Conservation (phyloP, 2,797 vertebrate genomes). For the Galagoides demidoff region DNA sequence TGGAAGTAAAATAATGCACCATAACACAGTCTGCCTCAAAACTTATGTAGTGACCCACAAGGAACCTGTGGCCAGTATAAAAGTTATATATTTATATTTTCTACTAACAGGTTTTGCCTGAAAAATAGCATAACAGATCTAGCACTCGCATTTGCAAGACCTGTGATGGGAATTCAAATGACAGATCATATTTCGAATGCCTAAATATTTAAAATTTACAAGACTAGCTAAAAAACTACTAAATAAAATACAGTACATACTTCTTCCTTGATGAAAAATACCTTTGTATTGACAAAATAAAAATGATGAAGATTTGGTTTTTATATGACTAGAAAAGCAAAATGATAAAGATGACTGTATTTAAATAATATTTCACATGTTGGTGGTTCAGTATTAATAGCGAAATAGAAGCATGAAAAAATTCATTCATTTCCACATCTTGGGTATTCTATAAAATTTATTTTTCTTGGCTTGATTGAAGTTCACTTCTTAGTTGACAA, state of each 20-base stretch:
- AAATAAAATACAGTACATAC: neutral
- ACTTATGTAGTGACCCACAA: too few relatives aligned
- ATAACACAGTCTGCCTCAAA: too few relatives aligned
- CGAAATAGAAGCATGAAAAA: neutral
- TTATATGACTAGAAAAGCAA: neutral
- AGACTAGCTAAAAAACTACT: neutral
- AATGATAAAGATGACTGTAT: neutral
- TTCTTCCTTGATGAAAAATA: neutral
- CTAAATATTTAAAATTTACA: neutral
- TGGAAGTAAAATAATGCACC: too few relatives aligned
- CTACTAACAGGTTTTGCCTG: neutral
- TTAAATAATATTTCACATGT: neutral
- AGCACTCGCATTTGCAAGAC: neutral
- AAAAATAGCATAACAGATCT: neutral
- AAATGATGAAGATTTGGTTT: neutral
- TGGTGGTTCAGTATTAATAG: neutral
- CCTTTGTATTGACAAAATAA: neutral
- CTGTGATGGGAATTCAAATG: neutral
- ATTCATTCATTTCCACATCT: neutral
- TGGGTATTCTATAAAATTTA: neutral
- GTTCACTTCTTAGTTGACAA: neutral
- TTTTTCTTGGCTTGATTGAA: neutral
- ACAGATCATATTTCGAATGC: neutral
- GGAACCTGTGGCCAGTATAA: neutral
- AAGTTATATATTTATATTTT: neutral